phyloP scores from a whole-genome alignment of 2,113 vertebrate species.

The Uria aalge region DNA sequence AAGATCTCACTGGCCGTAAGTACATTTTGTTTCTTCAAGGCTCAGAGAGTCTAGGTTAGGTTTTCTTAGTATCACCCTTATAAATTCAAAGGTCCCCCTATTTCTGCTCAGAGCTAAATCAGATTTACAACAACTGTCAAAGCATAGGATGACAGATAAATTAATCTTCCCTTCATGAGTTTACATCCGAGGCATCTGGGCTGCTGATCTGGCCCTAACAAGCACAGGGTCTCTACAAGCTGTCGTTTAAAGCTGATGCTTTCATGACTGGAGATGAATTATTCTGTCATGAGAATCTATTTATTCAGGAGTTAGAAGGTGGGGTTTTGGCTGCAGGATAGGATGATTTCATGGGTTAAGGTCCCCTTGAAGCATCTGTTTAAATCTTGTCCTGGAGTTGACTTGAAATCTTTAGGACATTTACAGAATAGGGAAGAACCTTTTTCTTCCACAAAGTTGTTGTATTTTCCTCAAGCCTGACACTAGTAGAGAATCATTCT shows the following conservation, averaged over 20 bases:
- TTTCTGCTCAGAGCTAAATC: conserved; percentile 82
- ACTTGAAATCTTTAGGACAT: conserved; percentile 33
- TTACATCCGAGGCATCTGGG: conserved; percentile 86
- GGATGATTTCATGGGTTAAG: conserved; percentile 88
- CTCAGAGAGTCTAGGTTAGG: conserved; percentile 64
- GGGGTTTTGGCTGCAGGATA: conserved; percentile 83
- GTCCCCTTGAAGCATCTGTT: conserved; percentile 85
- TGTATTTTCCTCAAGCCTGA: background rate
- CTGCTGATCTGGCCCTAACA: conserved; percentile 88
- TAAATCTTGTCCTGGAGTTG: conserved; percentile 77
- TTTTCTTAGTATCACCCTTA: conserved; percentile 72
- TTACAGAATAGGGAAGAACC: background rate
- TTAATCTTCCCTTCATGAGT: conserved; percentile 89
- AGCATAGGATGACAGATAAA: conserved; percentile 85
- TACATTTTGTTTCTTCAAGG: conserved; percentile 68
- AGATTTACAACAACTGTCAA: conserved; percentile 91
- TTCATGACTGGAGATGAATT: conserved; percentile 89
- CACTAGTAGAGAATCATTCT: background rate
- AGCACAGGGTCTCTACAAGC: conserved; percentile 85
- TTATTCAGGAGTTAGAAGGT: conserved; percentile 89
- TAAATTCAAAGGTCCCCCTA: conserved; percentile 62
- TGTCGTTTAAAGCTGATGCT: conserved; percentile 87
- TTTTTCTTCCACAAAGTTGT: background rate
- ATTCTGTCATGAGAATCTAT: conserved; percentile 87
- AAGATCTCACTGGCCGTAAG: conserved; percentile 59